Percentiles rank a stretch among this genome's conserved stretches.
phyloP scores from a whole-genome alignment of 1,140 invertebrate genomes.

The Xylocopa sonorina region DNA sequence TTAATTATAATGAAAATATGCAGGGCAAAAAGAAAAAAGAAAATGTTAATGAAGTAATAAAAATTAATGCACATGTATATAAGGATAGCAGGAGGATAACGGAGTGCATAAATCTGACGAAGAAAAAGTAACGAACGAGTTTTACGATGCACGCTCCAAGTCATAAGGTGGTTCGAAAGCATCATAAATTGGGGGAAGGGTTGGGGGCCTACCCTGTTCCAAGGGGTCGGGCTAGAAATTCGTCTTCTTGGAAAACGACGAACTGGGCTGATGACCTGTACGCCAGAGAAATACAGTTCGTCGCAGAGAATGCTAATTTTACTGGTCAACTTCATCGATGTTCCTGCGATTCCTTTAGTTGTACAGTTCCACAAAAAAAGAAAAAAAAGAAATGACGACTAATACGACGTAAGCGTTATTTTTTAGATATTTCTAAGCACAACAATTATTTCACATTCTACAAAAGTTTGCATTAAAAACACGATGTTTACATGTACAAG shows the following conservation, averaged over 20 bases:
- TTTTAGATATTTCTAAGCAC: no score
- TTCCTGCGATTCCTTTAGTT: conserved; percentile 16
- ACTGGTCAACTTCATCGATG: conserved; percentile 53
- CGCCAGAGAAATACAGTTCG: conserved; percentile 48
- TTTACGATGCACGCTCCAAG: conserved; percentile 31
- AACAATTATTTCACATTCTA: no score
- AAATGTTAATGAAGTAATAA: neutral
- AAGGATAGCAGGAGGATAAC: neutral
- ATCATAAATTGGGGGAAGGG: conserved; percentile 40
- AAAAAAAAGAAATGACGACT: neutral
- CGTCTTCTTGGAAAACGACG: conserved; percentile 51
- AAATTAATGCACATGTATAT: neutral
- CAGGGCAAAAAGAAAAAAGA: neutral
- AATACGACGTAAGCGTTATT: neutral
- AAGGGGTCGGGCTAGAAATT: conserved; percentile 47
- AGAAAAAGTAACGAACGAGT: conserved; percentile 18
- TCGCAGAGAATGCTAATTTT: conserved; percentile 51
- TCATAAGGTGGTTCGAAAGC: conserved; percentile 46
- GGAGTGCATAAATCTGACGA: conserved; percentile 35
- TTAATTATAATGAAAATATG: neutral
- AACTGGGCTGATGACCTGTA: conserved; percentile 51
- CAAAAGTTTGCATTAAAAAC: no score
- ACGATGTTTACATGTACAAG: no score
- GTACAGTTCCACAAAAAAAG: conserved; percentile 10
- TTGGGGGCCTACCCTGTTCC: conserved; percentile 21